phyloP scores from a whole-genome alignment of 1,140 invertebrate genomes.

The Eupristina koningsbergeri region DNA sequence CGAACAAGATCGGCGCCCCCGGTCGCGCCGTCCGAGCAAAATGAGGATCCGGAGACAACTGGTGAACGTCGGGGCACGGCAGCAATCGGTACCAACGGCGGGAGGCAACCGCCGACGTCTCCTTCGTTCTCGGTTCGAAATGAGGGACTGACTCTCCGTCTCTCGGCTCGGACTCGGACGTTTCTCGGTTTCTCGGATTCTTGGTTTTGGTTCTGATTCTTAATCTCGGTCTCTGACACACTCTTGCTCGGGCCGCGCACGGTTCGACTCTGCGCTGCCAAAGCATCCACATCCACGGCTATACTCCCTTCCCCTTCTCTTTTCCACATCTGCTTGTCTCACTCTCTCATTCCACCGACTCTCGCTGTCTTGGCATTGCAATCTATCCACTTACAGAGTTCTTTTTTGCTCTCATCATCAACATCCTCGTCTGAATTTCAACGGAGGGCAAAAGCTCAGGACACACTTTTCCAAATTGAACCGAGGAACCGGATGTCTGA shows the following conservation, averaged over 20 bases:
- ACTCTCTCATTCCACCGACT: not conserved
- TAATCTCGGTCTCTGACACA: constrained; percentile 28
- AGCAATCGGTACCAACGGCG: constrained; percentile 2
- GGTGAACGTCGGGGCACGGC: constrained; percentile 55
- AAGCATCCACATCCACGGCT: constrained; percentile 29
- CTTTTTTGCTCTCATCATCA: not conserved
- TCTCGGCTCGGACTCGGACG: constrained; percentile 17
- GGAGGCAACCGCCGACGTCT: constrained; percentile 10
- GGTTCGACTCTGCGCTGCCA: constrained; percentile 36
- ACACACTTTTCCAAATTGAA: not conserved
- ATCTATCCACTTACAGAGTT: too few relatives aligned
- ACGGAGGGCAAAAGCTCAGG: not conserved
- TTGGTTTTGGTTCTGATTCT: too few relatives aligned
- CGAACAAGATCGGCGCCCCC: constrained; percentile 15
- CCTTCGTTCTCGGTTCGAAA: constrained; percentile 6
- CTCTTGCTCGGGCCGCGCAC: constrained; percentile 30
- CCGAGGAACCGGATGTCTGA: not conserved
- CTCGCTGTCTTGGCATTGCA: not conserved
- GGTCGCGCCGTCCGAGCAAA: constrained; percentile 52
- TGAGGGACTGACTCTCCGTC: constrained; percentile 36
- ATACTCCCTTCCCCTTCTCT: constrained; percentile 40
- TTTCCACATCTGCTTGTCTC: constrained; percentile 9
- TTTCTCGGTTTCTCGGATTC: too few relatives aligned
- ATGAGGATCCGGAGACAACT: constrained; percentile 70
- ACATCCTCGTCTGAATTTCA: not conserved